A percentile compares a stretch with the other conserved stretches of the same genome.
phyloP scores from a whole-genome alignment of 2,888 invertebrate genomes.

The Tetragonisca angustula region DNA sequence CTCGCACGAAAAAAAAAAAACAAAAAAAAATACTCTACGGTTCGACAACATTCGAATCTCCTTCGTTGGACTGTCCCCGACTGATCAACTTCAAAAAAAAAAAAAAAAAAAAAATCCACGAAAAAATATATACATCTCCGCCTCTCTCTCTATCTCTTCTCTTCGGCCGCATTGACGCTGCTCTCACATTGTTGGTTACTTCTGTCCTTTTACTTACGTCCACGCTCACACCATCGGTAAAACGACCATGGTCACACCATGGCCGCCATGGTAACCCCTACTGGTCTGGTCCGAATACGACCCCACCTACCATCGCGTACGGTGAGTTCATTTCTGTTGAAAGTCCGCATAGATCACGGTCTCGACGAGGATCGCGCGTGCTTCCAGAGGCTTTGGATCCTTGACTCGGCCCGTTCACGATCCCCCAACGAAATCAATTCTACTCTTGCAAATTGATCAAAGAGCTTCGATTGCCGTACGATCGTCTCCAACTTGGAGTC shows the following conservation, averaged over 20 bases:
- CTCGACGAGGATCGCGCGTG: conserved; percentile 46
- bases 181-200: conserved; percentile 84
- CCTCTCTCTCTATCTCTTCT: conserved; percentile 66
- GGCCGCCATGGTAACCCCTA: conserved; percentile 76
- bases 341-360: conserved; percentile 60
- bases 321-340: conserved; percentile 81
- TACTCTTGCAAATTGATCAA: no score
- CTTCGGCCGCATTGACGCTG: conserved; percentile 80
- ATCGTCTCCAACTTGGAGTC: no score
- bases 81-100: conserved; percentile 37
- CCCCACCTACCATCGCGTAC: conserved; percentile 82
- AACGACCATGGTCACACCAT: conserved; percentile 73
- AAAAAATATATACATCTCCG: conserved; percentile 42
- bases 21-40: conserved; percentile 4
- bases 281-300: conserved; percentile 79
- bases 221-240: conserved; percentile 73
- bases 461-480: no score
- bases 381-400: neutral
- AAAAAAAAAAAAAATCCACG: conserved; percentile 26
- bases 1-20: conserved; percentile 20
- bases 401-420: neutral
- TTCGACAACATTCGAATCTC: conserved; percentile 35
- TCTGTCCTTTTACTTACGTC: conserved; percentile 83
- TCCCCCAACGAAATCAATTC: no score
- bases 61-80: conserved; percentile 44